Evolutionary conservation across 2,113 vertebrate species (phyloP).

Genomic region (Periophthalmodon schlosseri): DNA sequence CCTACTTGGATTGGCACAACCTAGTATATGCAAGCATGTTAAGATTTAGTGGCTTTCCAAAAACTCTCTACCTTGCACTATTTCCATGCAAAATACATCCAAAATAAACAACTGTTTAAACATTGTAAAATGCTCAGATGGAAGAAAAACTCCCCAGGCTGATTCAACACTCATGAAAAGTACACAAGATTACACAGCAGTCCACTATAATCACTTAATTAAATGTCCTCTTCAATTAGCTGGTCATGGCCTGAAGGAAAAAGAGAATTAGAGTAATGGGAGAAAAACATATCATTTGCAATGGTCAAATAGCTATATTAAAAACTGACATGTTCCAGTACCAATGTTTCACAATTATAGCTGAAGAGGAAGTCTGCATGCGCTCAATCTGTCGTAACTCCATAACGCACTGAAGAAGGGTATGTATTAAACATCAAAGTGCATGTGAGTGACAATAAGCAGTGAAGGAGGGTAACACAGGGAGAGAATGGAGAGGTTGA

Average conservation of each 20-base stretch:
- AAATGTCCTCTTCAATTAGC: neutral
- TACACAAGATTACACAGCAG: conserved; percentile 1
- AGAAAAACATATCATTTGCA: neutral
- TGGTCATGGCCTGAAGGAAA: neutral
- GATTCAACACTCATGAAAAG: neutral
- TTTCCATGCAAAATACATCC: too few species aligned
- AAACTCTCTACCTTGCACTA: neutral
- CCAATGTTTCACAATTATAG: neutral
- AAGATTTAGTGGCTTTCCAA: neutral
- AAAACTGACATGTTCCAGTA: conserved; percentile 26
- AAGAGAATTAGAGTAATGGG: neutral
- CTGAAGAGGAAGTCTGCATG: neutral
- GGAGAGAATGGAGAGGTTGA: conserved; percentile 17
- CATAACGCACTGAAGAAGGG: conserved; percentile 23
- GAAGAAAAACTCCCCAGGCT: neutral
- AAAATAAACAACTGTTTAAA: conserved; percentile 17
- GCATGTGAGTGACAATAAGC: conserved; percentile 30
- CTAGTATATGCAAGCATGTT: too few species aligned
- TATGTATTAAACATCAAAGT: conserved; percentile 31
- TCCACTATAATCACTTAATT: conserved; percentile 1
- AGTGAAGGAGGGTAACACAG: neutral
- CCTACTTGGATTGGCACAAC: too few species aligned
- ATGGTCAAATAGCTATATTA: neutral
- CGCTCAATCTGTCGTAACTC: conserved; percentile 23
- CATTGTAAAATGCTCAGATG: neutral